These are phyloP conservation scores for Perognathus longimembris DNA, from an alignment of 2,113 vertebrate genomes.

Conservation along the genomic window DNA sequence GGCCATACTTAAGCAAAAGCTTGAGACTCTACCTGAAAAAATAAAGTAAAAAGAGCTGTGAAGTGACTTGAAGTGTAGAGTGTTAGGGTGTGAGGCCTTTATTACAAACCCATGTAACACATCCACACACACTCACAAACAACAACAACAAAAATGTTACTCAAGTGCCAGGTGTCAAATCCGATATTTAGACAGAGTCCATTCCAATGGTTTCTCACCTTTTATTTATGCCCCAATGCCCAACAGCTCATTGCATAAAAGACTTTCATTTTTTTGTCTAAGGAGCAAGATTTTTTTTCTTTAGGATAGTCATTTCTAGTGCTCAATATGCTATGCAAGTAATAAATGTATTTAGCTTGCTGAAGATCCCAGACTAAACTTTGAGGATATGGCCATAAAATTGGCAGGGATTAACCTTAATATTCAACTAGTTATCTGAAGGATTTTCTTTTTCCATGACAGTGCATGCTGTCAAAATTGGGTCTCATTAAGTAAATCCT, in stretches of 20 bases:
- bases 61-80: too few species aligned
- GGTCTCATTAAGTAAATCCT: slow-evolving; percentile 61
- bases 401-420: slow-evolving; percentile 55
- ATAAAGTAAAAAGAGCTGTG: too few species aligned
- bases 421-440: slow-evolving; percentile 44
- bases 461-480: slow-evolving; percentile 41
- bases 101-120: too few species aligned
- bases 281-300: neutral
- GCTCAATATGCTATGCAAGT: neutral
- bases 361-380: neutral
- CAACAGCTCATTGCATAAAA: neutral
- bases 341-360: slow-evolving; percentile 25
- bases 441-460: slow-evolving; percentile 41
- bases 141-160: neutral
- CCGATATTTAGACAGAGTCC: neutral
- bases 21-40: too few species aligned
- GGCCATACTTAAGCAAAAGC: too few species aligned
- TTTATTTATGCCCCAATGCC: too few species aligned
- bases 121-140: too few species aligned
- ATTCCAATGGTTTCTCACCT: neutral
- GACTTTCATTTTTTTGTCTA: neutral
- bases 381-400: slow-evolving; percentile 47
- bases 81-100: too few species aligned
- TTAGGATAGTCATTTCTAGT: neutral
- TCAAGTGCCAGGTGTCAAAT: neutral